Conservation (phyloP, 2,797 vertebrate species). For the Cygnus olor region DNA sequence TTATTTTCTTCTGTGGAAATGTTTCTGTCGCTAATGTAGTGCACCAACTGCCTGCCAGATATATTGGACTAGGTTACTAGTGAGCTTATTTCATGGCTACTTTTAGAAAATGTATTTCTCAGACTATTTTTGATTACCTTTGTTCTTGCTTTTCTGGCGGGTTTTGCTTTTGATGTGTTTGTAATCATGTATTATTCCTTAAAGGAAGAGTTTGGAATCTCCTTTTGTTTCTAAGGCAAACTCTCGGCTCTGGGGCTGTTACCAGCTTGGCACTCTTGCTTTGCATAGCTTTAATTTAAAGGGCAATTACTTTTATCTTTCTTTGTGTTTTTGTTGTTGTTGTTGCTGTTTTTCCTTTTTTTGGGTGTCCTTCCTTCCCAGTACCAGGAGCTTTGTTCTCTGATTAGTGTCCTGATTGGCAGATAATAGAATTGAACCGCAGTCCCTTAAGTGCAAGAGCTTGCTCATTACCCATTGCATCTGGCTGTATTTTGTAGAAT, state of each 20-base stretch:
- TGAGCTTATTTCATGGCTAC: background rate
- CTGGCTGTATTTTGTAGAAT: conserved; percentile 33
- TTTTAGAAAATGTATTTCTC: conserved; percentile 32
- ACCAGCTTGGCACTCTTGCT: background rate
- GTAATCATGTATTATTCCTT: conserved; percentile 25
- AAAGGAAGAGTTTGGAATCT: conserved; percentile 1
- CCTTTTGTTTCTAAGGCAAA: conserved; percentile 11
- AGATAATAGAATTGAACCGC: conserved; percentile 23
- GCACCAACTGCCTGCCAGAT: background rate
- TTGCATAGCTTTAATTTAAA: conserved; percentile 25
- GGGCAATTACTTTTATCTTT: background rate
- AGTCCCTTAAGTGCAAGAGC: conserved; percentile 15
- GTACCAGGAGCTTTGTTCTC: background rate
- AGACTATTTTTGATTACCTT: conserved; percentile 28
- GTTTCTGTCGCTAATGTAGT: background rate
- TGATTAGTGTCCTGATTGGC: conserved; percentile 15
- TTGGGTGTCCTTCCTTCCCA: background rate
- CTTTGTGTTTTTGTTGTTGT: background rate
- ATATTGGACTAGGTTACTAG: background rate
- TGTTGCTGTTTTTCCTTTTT: background rate
- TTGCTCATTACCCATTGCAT: conserved; percentile 33
- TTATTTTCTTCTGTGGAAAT: background rate
- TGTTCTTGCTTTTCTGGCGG: conserved; percentile 8
- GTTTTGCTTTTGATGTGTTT: conserved; percentile 46
- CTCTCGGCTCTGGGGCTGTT: background rate